A percentile compares a stretch with the other conserved stretches of the same genome.
These are phyloP conservation scores for Hucho hucho DNA, from an alignment of 2,113 vertebrate genomes.

Conservation along the genomic window DNA sequence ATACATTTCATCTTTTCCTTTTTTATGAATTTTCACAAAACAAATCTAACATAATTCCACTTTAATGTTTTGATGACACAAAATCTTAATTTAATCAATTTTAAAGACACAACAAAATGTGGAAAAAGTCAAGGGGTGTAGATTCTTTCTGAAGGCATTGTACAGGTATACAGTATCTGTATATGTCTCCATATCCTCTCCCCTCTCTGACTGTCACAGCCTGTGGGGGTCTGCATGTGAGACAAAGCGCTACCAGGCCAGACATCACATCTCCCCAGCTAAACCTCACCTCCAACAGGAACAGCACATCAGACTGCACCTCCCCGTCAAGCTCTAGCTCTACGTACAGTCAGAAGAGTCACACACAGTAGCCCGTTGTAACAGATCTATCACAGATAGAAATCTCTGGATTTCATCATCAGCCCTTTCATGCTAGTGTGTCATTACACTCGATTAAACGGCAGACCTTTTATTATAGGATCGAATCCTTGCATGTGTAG, in stretches of 20 bases:
- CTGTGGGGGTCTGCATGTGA: not conserved
- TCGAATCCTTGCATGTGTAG: too few species aligned
- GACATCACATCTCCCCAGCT: constrained; percentile 1
- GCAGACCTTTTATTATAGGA: not conserved
- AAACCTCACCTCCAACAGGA: not conserved
- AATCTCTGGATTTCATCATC: not conserved
- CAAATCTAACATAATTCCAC: too few species aligned
- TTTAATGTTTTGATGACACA: too few species aligned
- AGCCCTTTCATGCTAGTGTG: not conserved
- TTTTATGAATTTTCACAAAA: too few species aligned
- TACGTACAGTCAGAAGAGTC: not conserved
- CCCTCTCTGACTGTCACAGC: not conserved
- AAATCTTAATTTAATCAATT: too few species aligned
- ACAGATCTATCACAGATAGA: not conserved
- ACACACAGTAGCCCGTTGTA: not conserved
- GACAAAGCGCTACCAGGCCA: not conserved
- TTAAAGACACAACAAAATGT: too few species aligned
- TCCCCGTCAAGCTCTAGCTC: not conserved
- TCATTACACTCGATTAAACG: not conserved
- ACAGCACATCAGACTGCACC: not conserved
- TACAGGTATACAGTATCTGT: not conserved
- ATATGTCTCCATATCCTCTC: not conserved
- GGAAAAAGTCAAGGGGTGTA: too few species aligned
- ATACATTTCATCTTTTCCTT: too few species aligned
- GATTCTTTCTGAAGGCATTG: too few species aligned